A percentile compares a stretch with the other conserved stretches of the same genome.
Conservation (phyloP, 2,113 vertebrate species). For the Oncorhynchus keta region DNA sequence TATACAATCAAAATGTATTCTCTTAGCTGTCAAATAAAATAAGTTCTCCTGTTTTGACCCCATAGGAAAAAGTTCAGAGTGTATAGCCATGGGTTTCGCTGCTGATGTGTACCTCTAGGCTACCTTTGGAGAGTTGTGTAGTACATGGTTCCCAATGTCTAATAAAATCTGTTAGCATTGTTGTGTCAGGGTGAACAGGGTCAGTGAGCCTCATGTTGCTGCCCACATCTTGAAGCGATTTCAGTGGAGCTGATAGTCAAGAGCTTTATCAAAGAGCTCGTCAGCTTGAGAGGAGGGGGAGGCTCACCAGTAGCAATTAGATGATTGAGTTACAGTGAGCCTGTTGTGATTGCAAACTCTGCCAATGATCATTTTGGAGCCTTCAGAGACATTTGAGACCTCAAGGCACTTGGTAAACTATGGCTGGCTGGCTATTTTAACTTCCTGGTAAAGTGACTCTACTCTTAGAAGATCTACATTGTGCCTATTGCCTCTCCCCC, state of each 20-base stretch:
- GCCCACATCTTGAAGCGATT: constrained; percentile 70
- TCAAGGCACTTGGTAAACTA: constrained; percentile 13
- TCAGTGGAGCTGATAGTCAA: constrained; percentile 46
- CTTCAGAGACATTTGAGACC: constrained; percentile 46
- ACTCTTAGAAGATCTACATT: constrained; percentile 2
- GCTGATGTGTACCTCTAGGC: no score
- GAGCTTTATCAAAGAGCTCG: constrained; percentile 27
- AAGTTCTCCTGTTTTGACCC: neutral
- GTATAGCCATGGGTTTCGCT: neutral
- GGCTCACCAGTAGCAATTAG: constrained; percentile 32
- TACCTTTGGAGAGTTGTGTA: no score
- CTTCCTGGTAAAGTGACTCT: neutral
- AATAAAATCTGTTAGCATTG: neutral
- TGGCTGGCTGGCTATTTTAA: neutral
- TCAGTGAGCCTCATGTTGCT: constrained; percentile 38
- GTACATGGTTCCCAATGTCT: neutral
- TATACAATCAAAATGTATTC: neutral
- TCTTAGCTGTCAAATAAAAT: neutral
- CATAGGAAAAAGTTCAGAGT: neutral
- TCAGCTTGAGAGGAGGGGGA: constrained; percentile 6
- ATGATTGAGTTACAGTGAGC: constrained; percentile 21
- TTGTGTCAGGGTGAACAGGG: constrained; percentile 48
- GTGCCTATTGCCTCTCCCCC: constrained; percentile 11
- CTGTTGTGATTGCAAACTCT: constrained; percentile 33
- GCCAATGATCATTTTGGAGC: constrained; percentile 27